phyloP scores from a whole-genome alignment of 2,797 vertebrate species.

The Rhinogobio ventralis region DNA sequence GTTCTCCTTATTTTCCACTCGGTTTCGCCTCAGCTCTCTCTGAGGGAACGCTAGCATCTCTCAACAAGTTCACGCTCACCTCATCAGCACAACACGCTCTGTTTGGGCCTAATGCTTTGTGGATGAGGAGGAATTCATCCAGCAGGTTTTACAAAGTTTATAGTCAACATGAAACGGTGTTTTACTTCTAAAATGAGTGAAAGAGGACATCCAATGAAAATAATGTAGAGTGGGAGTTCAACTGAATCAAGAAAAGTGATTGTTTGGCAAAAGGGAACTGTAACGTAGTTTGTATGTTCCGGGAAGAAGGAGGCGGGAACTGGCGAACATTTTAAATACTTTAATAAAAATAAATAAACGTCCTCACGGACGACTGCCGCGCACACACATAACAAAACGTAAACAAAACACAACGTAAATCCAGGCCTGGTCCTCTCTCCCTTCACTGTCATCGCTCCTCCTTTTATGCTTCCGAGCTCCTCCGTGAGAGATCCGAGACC shows the following conservation, averaged over 20 bases:
- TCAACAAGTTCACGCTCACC: not conserved
- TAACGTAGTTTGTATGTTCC: too few species aligned
- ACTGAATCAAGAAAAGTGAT: not conserved
- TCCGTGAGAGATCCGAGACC: too few species aligned
- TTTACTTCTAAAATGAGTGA: not conserved
- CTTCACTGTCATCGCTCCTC: too few species aligned
- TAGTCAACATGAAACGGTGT: not conserved
- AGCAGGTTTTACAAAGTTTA: not conserved
- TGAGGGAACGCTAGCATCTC: slow-evolving; percentile 3
- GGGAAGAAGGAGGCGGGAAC: too few species aligned
- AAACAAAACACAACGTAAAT: too few species aligned
- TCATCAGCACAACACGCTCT: not conserved
- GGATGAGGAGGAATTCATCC: not conserved
- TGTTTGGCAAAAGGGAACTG: not conserved
- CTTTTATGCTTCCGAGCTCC: too few species aligned
- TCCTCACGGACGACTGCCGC: too few species aligned
- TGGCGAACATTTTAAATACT: too few species aligned
- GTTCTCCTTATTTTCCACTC: slow-evolving; percentile 41
- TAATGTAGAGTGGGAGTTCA: not conserved
- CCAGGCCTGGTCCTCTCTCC: too few species aligned
- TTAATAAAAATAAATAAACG: too few species aligned
- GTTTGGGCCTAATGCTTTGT: not conserved
- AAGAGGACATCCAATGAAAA: not conserved
- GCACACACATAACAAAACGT: too few species aligned
- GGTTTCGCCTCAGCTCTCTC: slow-evolving; percentile 13